Evolutionary conservation across 2,888 invertebrate genomes (phyloP), one percentile per base, ranked within the genome.

Genomic region (Brenthis hecate): DNA sequence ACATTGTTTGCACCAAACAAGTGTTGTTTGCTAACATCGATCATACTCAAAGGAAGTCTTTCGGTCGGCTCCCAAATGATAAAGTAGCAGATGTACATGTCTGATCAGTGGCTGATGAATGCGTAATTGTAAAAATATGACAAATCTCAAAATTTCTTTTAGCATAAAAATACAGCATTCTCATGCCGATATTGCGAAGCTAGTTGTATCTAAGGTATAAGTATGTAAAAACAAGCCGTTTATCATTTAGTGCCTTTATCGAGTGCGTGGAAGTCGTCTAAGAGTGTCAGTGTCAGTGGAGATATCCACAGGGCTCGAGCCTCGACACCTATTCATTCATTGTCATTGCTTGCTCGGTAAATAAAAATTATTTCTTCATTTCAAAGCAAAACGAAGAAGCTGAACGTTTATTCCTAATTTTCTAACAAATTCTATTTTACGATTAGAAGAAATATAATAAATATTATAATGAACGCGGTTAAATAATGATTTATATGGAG

Each of bases 171-270:
- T 74, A 81, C 82, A 86, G 87, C 88, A 85, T 85, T 85, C 83
- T 80, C 82, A 83, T 84, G 82, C 85, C 80, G 85, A 85, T 77
- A 83, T 77, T 84, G 89, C 87, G 78, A 89, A 88, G 89, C 90
- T 86, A 85, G 78, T 77, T 77, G 78, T 53, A 70, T 68, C 72
- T 73, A 73, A 55, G 48, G 61, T 61, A 69, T 69, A 67, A 69
- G 13, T 62, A 65, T 77, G 81, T 81, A 79, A 82, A 83, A 84
- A 84, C 68, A 87, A 88, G 89, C 89, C 82, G 83, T 91, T 92
- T 92, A 92, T 91, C 91, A 91, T 92, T 92, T 91, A 90, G 91
- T 89, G 91, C 90, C 91, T 85, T 84, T 80, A 81, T 85, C 84
- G 77, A 83, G 90, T 90, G 90, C 90, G 85, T 77, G 84, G 80